Conservation (phyloP, 2,888 invertebrate genomes). For the Diachrysia chrysitis region DNA sequence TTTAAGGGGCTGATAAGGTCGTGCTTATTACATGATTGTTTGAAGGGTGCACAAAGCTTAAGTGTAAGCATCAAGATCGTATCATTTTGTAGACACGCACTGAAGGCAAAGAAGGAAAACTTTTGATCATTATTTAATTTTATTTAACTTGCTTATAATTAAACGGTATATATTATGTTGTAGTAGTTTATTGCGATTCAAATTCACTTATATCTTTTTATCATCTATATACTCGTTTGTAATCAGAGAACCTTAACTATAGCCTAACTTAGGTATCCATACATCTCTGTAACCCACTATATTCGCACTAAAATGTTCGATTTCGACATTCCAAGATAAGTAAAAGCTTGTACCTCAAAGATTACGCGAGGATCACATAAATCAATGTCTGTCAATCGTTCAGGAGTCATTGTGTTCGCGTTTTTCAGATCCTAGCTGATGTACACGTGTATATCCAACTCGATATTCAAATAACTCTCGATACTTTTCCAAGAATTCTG, state of each 20-base stretch:
- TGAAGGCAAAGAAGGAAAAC: neutral
- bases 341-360: neutral
- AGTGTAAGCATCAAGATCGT: neutral
- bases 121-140: too few relatives aligned
- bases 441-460: neutral
- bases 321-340: slow-evolving; percentile 13
- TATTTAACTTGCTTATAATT: too few relatives aligned
- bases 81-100: slow-evolving; percentile 2
- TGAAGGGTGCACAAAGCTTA: slow-evolving; percentile 4
- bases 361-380: slow-evolving; percentile 19
- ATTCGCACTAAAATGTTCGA: slow-evolving; percentile 1
- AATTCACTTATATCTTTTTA: neutral
- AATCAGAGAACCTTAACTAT: neutral
- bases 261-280: neutral
- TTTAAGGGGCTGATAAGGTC: neutral
- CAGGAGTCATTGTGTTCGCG: neutral
- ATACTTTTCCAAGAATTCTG: neutral
- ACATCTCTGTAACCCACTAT: neutral
- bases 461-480: neutral
- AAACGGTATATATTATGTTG: too few relatives aligned
- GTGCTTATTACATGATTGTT: slow-evolving; percentile 1
- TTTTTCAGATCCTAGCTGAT: neutral
- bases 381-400: slow-evolving; percentile 44
- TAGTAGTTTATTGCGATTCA: neutral
- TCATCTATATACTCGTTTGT: neutral